These are phyloP conservation scores for Ctenodactylus gundi DNA, from an alignment of 2,113 vertebrate species.

Conservation along the genomic window DNA sequence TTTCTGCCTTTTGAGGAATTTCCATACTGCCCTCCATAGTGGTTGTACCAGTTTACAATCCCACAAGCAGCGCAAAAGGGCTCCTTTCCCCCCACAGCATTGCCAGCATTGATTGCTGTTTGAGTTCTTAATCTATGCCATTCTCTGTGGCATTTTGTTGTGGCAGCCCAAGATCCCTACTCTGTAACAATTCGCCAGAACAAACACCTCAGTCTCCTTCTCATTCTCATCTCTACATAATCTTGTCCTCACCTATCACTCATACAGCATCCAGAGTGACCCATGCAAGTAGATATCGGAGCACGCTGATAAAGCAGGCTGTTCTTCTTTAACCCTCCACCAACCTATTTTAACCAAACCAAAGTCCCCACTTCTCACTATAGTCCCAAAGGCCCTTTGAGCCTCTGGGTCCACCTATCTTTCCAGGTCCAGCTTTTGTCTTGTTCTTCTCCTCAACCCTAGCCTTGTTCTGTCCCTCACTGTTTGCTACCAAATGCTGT, in stretches of 20 bases:
- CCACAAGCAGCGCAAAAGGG: too few relatives aligned
- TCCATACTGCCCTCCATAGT: too few relatives aligned
- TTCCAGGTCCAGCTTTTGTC: neutral
- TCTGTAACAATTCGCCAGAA: neutral
- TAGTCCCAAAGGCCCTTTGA: neutral
- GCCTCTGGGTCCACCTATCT: neutral
- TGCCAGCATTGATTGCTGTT: too few relatives aligned
- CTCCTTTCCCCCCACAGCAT: too few relatives aligned
- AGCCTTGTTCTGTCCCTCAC: neutral
- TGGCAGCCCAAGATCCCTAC: neutral
- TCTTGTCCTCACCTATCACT: neutral
- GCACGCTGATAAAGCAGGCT: neutral
- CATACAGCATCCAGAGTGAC: neutral
- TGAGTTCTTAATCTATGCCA: too few relatives aligned
- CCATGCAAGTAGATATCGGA: neutral
- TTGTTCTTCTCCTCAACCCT: neutral
- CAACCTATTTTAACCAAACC: neutral
- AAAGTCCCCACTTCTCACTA: neutral
- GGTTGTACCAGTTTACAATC: too few relatives aligned
- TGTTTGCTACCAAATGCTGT: neutral
- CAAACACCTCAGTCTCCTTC: neutral
- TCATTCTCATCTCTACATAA: neutral
- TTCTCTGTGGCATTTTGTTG: too few relatives aligned
- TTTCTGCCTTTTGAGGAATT: too few relatives aligned
- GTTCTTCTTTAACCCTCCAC: neutral